Percentiles rank a stretch among this genome's conserved stretches.
These are phyloP conservation scores for Rhea americana DNA, from an alignment of 2,113 vertebrate genomes.

Conservation along the genomic window DNA sequence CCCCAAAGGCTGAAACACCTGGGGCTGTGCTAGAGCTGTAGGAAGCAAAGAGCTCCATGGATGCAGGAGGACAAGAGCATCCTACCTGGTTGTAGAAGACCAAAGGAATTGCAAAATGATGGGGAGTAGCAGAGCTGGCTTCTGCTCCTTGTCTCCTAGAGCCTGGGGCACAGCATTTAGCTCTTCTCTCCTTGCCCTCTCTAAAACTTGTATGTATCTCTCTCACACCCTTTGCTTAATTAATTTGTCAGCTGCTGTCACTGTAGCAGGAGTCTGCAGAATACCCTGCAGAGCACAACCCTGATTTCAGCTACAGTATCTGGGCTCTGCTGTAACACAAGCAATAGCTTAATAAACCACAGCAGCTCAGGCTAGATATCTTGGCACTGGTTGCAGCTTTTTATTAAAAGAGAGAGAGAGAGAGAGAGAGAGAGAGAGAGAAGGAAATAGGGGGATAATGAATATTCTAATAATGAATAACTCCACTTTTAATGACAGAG, in stretches of 20 bases:
- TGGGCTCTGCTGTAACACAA: constrained; percentile 18
- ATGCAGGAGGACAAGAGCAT: background rate
- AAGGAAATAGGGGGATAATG: background rate
- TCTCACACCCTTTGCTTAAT: constrained; percentile 37
- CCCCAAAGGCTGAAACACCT: background rate
- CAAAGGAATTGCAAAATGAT: accelerated
- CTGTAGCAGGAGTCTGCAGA: constrained; percentile 12
- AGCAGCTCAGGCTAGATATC: constrained; percentile 30
- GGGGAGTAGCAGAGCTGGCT: background rate
- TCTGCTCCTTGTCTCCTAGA: background rate
- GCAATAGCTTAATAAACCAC: constrained; percentile 47
- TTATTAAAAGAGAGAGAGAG: background rate
- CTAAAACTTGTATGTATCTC: background rate
- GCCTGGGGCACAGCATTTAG: background rate
- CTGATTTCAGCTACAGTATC: constrained; percentile 24
- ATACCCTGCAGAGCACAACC: constrained; percentile 2
- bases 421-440: background rate
- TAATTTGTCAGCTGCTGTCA: constrained; percentile 49
- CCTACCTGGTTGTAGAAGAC: background rate
- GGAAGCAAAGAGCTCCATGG: background rate
- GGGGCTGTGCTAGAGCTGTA: background rate
- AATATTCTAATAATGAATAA: background rate
- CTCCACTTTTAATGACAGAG: background rate
- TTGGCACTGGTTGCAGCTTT: constrained; percentile 1
- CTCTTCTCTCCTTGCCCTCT: background rate